phyloP scores from a whole-genome alignment of 2,113 vertebrate species.

The Chiloscyllium plagiosum region DNA sequence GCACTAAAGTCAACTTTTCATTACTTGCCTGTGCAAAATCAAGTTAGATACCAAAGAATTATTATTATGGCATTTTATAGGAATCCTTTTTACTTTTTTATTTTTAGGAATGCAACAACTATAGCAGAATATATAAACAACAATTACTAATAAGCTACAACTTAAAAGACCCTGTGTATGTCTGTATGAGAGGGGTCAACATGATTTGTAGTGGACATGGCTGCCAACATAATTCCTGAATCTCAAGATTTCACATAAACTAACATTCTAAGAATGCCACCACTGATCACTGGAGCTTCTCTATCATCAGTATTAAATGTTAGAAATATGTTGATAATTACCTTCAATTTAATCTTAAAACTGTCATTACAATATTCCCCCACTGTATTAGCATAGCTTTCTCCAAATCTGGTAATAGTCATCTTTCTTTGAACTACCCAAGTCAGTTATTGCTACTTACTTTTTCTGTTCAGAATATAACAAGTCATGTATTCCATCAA shows the following conservation, averaged over 20 bases:
- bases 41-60: conserved; percentile 9
- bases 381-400: neutral
- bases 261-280: neutral
- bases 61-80: neutral
- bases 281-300: neutral
- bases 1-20: conserved; percentile 6
- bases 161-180: neutral
- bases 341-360: neutral
- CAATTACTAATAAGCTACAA: neutral
- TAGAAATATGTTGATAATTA: neutral
- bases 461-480: neutral
- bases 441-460: neutral
- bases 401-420: neutral
- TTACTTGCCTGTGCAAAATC: conserved; percentile 13
- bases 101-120: neutral
- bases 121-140: neutral
- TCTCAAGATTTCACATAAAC: neutral
- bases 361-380: neutral
- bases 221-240: neutral
- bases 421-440: no score
- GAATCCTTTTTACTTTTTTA: neutral
- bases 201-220: no score
- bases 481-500: neutral
- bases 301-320: neutral
- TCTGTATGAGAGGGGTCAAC: neutral